Evolutionary conservation across 2,797 vertebrate genomes (phyloP), one percentile per base, ranked within the genome.

Genomic region (Peromyscus melanophrys): DNA sequence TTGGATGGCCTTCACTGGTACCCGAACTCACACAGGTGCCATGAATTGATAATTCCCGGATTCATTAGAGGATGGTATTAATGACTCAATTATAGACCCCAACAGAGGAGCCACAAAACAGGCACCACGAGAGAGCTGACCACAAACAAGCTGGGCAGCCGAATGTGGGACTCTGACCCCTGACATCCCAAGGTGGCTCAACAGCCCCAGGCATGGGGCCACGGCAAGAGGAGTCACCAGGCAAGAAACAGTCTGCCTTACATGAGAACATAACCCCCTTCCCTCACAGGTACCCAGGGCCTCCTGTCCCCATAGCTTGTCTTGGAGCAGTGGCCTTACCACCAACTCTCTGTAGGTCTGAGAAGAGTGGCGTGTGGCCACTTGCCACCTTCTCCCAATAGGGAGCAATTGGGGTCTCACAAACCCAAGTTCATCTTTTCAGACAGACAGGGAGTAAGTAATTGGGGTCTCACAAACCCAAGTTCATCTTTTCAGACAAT

Each of bases 361-460:
- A 16, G 16, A n/a, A 59, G 2, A 23, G 57, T 4, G 13, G 0
- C 8, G 1, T 1, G 37, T 1, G 13, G 78, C 40, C 14, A 16
- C 61, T 46, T 52, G 43, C 31, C n/a, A 6, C 46, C 52, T 27
- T 85, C 83, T 94, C 65, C 16, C 46, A 65, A 80, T 21, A 17
- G 59, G 0, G 5, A 83, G 9, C 6, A 37, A 92, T 4, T 4
- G 27, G 40, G 65, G 31, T 78, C 86, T 31, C 63, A 49, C 8
- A 91, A 40, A 63, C 1, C 55, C 27, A 69, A 69, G 7, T 13
- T 57, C 11, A 19, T 34, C 31, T 31, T 73, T 29, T 27, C 34
- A 86, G 85, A 86, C 25, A 17, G 71, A 80, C 25, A 21, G 57
- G 0, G 6, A 83, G 9, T 8, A 37, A 92, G 46, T 46, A 46